These are phyloP conservation scores for Megathymus violae DNA, from an alignment of 1,140 invertebrate species.

Conservation along the genomic window DNA sequence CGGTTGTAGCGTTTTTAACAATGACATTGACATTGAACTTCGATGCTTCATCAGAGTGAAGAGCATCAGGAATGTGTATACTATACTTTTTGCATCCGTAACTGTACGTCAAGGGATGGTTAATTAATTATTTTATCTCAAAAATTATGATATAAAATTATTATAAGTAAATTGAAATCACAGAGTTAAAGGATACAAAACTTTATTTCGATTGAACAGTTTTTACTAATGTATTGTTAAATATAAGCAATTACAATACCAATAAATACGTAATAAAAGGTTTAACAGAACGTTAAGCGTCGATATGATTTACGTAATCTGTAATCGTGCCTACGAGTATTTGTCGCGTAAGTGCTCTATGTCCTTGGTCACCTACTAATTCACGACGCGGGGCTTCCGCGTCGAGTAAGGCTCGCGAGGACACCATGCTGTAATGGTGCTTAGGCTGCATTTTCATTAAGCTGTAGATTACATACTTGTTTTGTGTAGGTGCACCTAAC, in stretches of 20 bases:
- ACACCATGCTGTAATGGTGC: slow-evolving; percentile 41
- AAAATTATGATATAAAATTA: background rate
- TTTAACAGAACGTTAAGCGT: slow-evolving; percentile 10
- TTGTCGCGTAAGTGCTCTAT: slow-evolving; percentile 38
- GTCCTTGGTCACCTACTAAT: slow-evolving; percentile 70
- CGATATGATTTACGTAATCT: slow-evolving; percentile 9
- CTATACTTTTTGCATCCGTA: background rate
- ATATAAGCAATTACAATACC: too few relatives aligned
- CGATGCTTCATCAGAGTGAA: slow-evolving; percentile 10
- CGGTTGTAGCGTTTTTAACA: slow-evolving; percentile 57
- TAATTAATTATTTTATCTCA: background rate
- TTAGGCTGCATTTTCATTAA: slow-evolving; percentile 13
- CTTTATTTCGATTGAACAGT: too few relatives aligned
- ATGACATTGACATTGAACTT: slow-evolving; percentile 64
- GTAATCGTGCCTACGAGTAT: slow-evolving; percentile 12
- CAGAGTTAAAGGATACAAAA: too few relatives aligned
- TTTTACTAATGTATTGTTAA: too few relatives aligned
- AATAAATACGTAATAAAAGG: slow-evolving; percentile 3
- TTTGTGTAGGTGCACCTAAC: too few relatives aligned
- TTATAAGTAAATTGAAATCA: background rate
- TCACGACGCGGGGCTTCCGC: slow-evolving; percentile 73
- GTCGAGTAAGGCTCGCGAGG: slow-evolving; percentile 52
- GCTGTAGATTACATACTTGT: too few relatives aligned
- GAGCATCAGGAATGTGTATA: slow-evolving; percentile 2
- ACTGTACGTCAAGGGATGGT: background rate